Base-by-base conservation (phyloP, 2,888 invertebrate species). In the Agrochola lota region DNA sequence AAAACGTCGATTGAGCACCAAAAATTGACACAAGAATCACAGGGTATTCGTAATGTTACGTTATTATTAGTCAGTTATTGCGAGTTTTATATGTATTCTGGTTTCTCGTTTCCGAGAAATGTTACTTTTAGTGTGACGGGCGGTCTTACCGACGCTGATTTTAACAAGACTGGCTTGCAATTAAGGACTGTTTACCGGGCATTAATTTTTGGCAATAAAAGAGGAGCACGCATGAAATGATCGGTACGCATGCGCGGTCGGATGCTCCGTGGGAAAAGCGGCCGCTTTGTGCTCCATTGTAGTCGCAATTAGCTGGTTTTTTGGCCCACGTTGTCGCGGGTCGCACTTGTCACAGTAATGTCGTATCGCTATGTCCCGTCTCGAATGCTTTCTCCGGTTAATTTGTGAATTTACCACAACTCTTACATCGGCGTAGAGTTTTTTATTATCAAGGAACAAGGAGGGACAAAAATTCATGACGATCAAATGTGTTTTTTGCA, bases 181-280 rank as follows among this genome's bases (percentile, higher is more conserved):
- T 96, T 96, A 96, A 93, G 95, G 93, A 92, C 96, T 96, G 93
- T 96, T 96, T 96, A 95, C 95, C 91, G 96, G 94, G 93, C 96
- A 96, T 96, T 96, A 96, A 96, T 96, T 96, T 96, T 96, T 96
- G 96, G 96, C 96, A 96, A 96, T 96, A 96, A 96, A 96, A 96
- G 95, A 94, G 92, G 94, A 94, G 96, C 95, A 93, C 92, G 95
- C 94, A 88, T 87, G 94, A 93, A 95, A 96, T 96, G 96, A 94
- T 93, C 94, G 95, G 95, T 95, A 93, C 95, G 95, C 94, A 93
- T 91, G 91, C 93, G 93, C 92, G 85, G 90, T 90, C 86, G 90
- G 95, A 94, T 93, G 95, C 92, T 92, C 93, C 96, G 96, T 96
- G 96, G 96, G 96, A 96, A 96, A 91, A 91, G 96, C 96, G 96